Evolutionary conservation across 2,113 vertebrate genomes (phyloP), one percentile per base, ranked within the genome.

Genomic region (Triplophysa rosa): DNA sequence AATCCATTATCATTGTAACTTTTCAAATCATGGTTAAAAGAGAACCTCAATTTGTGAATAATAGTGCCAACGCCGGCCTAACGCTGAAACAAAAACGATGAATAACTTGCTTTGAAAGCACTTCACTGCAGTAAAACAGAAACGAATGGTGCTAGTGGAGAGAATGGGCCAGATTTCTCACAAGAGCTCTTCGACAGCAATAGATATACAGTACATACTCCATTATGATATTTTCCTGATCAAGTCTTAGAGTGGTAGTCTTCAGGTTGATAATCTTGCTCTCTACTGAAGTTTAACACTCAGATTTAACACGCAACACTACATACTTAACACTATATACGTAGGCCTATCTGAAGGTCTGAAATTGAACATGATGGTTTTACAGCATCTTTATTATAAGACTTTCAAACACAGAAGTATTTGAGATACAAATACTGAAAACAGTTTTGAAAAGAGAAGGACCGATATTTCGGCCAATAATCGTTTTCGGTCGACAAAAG

Each of bases 41-140:
- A 74, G 71, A 73, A 21, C 70, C 56, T 62, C 70, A 61, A 73
- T 73, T 73, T 8, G 19, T 58, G 8, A 74, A 8, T 74, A 63
- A 74, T 74, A 74, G 26, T 74, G 71, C 13, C 37, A 33, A 24
- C 24, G 71, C 37, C 23, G 71, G 40, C 40, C 56, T 63, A 62
- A 74, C 12, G 63, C 37, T 47, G 59, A 63, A 59, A 63, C 7
- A 58, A 29, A 24, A 62, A 24, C 0, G 9, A 63, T 63, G 40
- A 63, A 74, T 23, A 74, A 47, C 72, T 74, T 73, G 17, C 69
- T 61, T 26, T 74, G n/a, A 47, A 62, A 63, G 58, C 40, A 62
- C 58, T 62, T 74, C 26, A 74, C 23, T 19, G 40, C 23, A 9
- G 16, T 63, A 74, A 47, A 47, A 73, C 8, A 4, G 7, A 73